Base-by-base conservation (phyloP, 2,888 invertebrate genomes). In the Oligia latruncula region DNA sequence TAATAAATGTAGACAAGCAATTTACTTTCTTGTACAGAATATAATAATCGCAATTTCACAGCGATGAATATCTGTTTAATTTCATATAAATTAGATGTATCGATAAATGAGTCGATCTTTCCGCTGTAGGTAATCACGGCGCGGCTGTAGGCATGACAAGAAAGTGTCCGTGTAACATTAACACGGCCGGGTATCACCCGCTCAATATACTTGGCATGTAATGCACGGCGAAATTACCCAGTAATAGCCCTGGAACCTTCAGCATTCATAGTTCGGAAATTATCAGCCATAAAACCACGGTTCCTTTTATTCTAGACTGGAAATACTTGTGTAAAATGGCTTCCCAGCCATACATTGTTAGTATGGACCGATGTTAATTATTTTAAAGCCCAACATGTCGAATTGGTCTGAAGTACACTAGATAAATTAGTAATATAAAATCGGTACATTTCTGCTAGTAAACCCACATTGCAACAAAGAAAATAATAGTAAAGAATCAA, bases 231-330 rank as follows among this genome's bases (percentile, higher is more conserved):
- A 96, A 96, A 96, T 96, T 96, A 94, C 96, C 93, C 94, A 92
- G 94, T 96, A 96, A 96, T 96, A 95, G 93, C 95, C 85, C 93
- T 93, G 91, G 93, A 93, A 94, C 94, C 95, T 93, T 95, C 94
- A 92, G 93, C 94, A 95, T 96, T 95, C 95, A 94, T 95, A 96
- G 95, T 96, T 96, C 94, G 94, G 93, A 96, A 95, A 96, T 96
- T 96, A 96, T 96, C 96, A 95, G 94, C 95, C 95, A 96, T 96
- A 96, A 96, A 96, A 93, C 92, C 92, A 91, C 89, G 87, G 93
- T 93, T 93, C 93, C 92, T 95, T 95, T 96, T 95, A 95, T 95
- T 95, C 92, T 93, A 93, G 92, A 92, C 92, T 92, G 92, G 93
- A 93, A 92, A 93, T 93, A 92, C 92, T 94, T 93, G 92, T 93